Evolutionary conservation across 2,113 vertebrate species (phyloP).

Genomic region (Barnardius zonarius): DNA sequence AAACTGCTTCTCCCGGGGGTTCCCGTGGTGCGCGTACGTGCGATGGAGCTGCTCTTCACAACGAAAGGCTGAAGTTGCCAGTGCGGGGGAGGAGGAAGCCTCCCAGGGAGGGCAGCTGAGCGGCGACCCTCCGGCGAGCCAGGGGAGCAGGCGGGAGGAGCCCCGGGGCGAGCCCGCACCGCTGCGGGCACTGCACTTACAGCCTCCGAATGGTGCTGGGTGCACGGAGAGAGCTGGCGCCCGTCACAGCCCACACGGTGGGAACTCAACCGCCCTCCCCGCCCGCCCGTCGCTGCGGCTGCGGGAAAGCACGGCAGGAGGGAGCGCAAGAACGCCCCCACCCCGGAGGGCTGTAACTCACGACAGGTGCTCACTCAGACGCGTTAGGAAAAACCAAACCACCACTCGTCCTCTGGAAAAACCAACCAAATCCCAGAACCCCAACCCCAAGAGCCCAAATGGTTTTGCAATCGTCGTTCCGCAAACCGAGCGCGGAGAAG

Average conservation of each 20-base stretch:
- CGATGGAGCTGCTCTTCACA: background rate
- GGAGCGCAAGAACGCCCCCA: background rate
- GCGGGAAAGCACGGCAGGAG: too few relatives aligned
- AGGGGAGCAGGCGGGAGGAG: background rate
- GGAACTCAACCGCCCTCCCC: too few relatives aligned
- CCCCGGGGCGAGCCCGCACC: background rate
- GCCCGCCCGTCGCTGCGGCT: background rate
- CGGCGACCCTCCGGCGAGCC: background rate
- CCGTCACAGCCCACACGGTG: accelerated
- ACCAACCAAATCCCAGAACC: background rate
- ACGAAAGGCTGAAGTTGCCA: background rate
- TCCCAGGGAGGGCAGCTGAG: background rate
- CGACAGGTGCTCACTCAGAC: background rate
- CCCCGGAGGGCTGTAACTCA: background rate
- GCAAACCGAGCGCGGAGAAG: background rate
- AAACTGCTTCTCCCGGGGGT: background rate
- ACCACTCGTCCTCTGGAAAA: background rate
- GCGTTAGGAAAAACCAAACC: background rate
- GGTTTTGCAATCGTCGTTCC: background rate
- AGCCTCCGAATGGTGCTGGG: background rate
- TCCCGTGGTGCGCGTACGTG: background rate
- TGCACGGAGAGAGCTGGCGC: background rate
- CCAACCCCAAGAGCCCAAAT: accelerated
- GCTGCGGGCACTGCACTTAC: background rate
- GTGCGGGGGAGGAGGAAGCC: background rate